Evolutionary conservation across 2,113 vertebrate genomes (phyloP).

Genomic region (Rhynchopsitta pachyrhyncha): DNA sequence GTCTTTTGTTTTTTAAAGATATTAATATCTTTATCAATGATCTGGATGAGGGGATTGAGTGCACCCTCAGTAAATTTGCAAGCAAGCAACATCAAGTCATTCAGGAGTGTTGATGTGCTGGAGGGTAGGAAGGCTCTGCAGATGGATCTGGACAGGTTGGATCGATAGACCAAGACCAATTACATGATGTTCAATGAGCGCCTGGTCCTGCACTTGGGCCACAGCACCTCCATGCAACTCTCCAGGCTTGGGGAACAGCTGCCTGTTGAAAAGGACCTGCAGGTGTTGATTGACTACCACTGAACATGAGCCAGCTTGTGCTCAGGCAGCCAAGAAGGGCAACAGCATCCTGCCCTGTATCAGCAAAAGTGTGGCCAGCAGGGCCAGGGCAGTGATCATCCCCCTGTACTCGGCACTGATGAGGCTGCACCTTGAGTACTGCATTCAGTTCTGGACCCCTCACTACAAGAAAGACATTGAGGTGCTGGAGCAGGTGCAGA

Average conservation of each 20-base stretch:
- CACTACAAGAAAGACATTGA: background rate
- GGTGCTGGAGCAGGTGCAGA: background rate
- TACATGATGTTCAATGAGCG: background rate
- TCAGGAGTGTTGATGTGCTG: background rate
- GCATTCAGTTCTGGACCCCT: background rate
- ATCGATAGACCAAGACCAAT: rapidly evolving
- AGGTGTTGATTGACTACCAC: rapidly evolving
- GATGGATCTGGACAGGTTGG: background rate
- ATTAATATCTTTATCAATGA: background rate
- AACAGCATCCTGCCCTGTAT: background rate
- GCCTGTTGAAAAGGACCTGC: background rate
- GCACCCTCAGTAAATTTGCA: background rate
- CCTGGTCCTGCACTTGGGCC: background rate
- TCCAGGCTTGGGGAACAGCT: background rate
- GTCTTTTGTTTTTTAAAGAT: background rate
- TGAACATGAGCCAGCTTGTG: background rate
- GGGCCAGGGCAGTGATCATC: background rate
- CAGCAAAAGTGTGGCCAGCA: background rate
- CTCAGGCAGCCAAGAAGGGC: background rate
- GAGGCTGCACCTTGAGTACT: rapidly evolving
- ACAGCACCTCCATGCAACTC: background rate
- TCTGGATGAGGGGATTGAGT: rapidly evolving
- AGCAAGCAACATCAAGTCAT: background rate
- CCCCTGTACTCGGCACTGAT: rapidly evolving
- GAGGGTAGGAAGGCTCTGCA: background rate